Evolutionary conservation across 2,113 vertebrate species (phyloP).

Genomic region (Urocolius indicus): DNA sequence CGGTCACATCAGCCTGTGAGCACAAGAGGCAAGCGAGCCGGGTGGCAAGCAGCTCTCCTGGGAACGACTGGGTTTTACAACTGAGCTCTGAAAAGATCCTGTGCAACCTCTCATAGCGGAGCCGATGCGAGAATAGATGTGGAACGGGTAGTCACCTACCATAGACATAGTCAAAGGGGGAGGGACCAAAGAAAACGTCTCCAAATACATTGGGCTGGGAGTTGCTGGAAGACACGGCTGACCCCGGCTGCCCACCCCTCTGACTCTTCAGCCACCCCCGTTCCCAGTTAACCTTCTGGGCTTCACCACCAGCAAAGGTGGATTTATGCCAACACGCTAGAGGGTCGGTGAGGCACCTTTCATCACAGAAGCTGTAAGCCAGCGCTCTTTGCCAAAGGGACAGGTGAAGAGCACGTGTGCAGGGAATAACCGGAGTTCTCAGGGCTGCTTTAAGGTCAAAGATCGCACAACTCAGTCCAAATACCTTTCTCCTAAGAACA

Average conservation of each 20-base stretch:
- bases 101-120: rapidly evolving
- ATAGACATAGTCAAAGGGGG: rapidly evolving
- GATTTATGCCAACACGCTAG: rapidly evolving
- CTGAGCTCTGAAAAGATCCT: rapidly evolving
- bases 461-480: rapidly evolving
- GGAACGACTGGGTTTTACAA: neutral
- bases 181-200: neutral
- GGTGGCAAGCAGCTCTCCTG: neutral
- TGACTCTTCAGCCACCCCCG: neutral
- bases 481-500: neutral
- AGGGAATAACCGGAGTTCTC: neutral
- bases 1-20: neutral
- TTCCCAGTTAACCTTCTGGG: neutral
- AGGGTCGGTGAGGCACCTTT: neutral
- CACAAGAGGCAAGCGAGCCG: neutral
- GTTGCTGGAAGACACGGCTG: rapidly evolving
- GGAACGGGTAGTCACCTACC: neutral
- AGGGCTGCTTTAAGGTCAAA: neutral
- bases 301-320: rapidly evolving
- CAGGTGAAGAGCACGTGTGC: neutral
- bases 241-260: rapidly evolving
- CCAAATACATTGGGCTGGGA: neutral
- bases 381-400: neutral
- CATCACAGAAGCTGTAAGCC: neutral
- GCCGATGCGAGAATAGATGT: neutral